Conservation (phyloP, 2,797 vertebrate genomes). For the Octomys mimax region DNA sequence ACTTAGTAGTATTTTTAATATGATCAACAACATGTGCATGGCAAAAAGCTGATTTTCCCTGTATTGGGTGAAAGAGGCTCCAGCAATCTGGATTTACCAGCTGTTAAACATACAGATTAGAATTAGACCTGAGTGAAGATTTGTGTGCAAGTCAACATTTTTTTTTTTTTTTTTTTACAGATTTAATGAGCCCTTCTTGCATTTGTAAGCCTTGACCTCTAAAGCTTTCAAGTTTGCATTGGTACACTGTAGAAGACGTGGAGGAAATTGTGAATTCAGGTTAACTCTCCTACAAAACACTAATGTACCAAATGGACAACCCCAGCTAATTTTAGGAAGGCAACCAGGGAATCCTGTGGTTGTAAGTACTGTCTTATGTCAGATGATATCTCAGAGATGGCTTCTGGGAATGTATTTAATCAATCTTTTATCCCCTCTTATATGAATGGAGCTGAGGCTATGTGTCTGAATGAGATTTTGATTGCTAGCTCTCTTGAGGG, state of each 20-base stretch:
- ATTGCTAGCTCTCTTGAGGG: constrained; percentile 57
- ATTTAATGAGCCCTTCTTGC: constrained; percentile 78
- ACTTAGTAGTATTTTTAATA: not conserved
- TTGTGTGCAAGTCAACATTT: constrained; percentile 46
- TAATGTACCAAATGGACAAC: constrained; percentile 26
- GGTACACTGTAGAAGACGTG: constrained; percentile 9
- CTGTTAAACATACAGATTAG: constrained; percentile 74
- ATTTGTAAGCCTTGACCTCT: constrained; percentile 72
- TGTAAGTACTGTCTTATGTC: constrained; percentile 35
- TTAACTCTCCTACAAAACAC: constrained; percentile 70
- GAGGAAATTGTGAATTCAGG: constrained; percentile 72
- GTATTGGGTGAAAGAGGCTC: constrained; percentile 58
- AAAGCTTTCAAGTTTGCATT: constrained; percentile 51
- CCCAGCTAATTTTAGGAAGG: constrained; percentile 32
- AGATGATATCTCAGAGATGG: constrained; percentile 49
- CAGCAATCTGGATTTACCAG: constrained; percentile 62
- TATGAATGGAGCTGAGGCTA: constrained; percentile 21
- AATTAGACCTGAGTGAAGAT: constrained; percentile 61
- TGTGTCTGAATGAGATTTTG: constrained; percentile 66
- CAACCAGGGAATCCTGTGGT: constrained; percentile 18
- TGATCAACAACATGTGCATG: not conserved
- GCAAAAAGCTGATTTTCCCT: constrained; percentile 43
- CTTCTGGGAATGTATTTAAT: constrained; percentile 66
- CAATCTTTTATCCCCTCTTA: constrained; percentile 52
- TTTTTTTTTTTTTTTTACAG: constrained; percentile 57